A percentile compares a stretch with the other conserved stretches of the same genome.
Evolutionary conservation across 1,140 invertebrate species (phyloP).

Genomic region (Diorhabda sublineata): DNA sequence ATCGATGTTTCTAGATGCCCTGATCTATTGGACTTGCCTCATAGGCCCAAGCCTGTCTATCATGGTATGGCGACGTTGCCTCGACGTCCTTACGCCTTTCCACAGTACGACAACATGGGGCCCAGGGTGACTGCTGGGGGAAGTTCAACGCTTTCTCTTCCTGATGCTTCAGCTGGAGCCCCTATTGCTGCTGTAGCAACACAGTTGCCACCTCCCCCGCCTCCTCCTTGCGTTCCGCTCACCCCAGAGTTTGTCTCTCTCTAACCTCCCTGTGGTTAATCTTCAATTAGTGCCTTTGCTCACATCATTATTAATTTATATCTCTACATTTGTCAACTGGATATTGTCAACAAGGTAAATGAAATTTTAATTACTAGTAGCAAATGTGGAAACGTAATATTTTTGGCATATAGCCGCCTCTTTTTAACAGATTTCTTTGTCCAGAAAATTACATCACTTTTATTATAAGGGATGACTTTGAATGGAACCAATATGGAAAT

Average conservation of each 20-base stretch:
- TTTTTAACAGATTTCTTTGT: too few species aligned
- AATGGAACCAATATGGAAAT: too few species aligned
- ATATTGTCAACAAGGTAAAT: slow-evolving; percentile 15
- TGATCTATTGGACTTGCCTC: slow-evolving; percentile 69
- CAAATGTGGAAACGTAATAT: background rate
- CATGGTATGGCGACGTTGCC: slow-evolving; percentile 49
- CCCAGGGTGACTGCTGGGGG: slow-evolving; percentile 82
- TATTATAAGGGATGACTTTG: too few species aligned
- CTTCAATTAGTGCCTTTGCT: slow-evolving; percentile 50
- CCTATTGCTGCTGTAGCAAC: slow-evolving; percentile 40
- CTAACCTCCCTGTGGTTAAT: slow-evolving; percentile 46
- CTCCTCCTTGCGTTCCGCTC: slow-evolving; percentile 44
- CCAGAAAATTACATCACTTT: too few species aligned
- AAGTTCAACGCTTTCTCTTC: slow-evolving; percentile 74
- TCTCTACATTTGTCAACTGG: slow-evolving; percentile 25
- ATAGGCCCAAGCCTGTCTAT: slow-evolving; percentile 53
- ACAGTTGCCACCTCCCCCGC: slow-evolving; percentile 52
- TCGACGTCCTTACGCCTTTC: slow-evolving; percentile 39
- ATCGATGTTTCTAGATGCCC: slow-evolving; percentile 64
- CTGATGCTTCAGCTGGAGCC: slow-evolving; percentile 53
- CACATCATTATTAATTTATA: slow-evolving; percentile 38
- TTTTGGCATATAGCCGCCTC: too few species aligned
- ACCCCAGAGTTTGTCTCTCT: slow-evolving; percentile 47
- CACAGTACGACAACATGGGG: slow-evolving; percentile 81
- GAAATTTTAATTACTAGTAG: background rate